phyloP scores from a whole-genome alignment of 2,888 invertebrate genomes.

The Drosophila dives region DNA sequence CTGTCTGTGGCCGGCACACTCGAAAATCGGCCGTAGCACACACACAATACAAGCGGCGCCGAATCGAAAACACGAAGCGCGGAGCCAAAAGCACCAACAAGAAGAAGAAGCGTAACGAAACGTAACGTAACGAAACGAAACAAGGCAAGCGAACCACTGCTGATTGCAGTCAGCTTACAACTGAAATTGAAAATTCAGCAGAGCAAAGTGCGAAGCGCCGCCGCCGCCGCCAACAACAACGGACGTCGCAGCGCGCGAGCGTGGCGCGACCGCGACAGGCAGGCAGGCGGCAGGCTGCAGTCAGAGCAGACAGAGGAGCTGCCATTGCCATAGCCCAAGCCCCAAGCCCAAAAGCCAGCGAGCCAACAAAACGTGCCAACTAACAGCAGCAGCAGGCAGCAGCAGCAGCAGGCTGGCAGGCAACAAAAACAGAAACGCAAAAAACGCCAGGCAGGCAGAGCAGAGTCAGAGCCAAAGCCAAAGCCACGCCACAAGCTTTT shows the following conservation, averaged over 20 bases:
- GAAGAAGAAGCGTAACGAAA: slow-evolving; percentile 8
- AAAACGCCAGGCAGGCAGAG: slow-evolving; percentile 70
- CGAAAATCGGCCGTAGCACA: slow-evolving; percentile 42
- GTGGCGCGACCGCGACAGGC: slow-evolving; percentile 70
- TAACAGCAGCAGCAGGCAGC: slow-evolving; percentile 60
- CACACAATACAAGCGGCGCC: slow-evolving; percentile 32
- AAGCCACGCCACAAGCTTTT: slow-evolving; percentile 78
- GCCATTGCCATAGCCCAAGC: slow-evolving; percentile 56
- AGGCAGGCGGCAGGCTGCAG: slow-evolving; percentile 64
- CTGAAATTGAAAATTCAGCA: slow-evolving; percentile 84
- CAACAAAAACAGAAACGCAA: slow-evolving; percentile 76
- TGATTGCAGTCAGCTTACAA: slow-evolving; percentile 84
- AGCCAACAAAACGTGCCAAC: slow-evolving; percentile 77
- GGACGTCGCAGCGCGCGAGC: slow-evolving; percentile 55
- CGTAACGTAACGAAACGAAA: slow-evolving; percentile 43
- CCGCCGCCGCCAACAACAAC: slow-evolving; percentile 37
- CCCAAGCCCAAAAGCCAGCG: slow-evolving; percentile 70
- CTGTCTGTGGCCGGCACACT: slow-evolving; percentile 15
- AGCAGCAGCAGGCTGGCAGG: slow-evolving; percentile 47
- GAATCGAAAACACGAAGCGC: slow-evolving; percentile 18
- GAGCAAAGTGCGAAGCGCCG: slow-evolving; percentile 83
- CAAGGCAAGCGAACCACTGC: slow-evolving; percentile 83
- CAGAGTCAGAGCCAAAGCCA: slow-evolving; percentile 56
- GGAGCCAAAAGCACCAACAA: background rate
- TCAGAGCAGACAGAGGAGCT: slow-evolving; percentile 47